Evolutionary conservation across 2,888 invertebrate genomes (phyloP).

Genomic region (Drosophila aldrichi): DNA sequence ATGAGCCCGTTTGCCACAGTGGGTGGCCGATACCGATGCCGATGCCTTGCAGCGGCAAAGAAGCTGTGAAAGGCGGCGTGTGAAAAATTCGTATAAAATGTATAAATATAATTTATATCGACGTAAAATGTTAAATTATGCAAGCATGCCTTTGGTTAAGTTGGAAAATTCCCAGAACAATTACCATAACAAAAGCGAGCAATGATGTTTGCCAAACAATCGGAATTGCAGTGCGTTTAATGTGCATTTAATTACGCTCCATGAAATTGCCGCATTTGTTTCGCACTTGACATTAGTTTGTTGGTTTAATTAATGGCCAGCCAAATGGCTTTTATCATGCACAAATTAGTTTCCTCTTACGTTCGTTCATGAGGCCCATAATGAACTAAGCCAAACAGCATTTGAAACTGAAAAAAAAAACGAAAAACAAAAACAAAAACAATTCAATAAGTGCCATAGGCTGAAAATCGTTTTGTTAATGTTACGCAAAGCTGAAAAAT

Average conservation of each 20-base stretch:
- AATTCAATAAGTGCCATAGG: conserved; percentile 39
- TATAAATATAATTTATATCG: conserved; percentile 17
- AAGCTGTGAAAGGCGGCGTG: conserved; percentile 34
- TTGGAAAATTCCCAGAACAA: neutral
- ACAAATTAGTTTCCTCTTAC: conserved; percentile 47
- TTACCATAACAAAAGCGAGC: conserved; percentile 3
- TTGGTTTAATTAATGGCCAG: conserved; percentile 51
- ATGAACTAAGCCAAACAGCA: conserved; percentile 24
- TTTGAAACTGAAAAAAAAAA: conserved; percentile 10
- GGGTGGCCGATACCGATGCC: too few relatives aligned
- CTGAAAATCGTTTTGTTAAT: conserved; percentile 31
- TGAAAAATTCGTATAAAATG: conserved; percentile 17
- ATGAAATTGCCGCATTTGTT: conserved; percentile 16
- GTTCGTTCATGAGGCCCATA: conserved; percentile 20
- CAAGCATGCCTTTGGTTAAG: neutral
- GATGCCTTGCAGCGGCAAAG: conserved; percentile 12
- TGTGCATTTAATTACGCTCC: conserved; percentile 35
- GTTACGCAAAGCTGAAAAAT: conserved; percentile 22
- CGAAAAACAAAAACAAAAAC: conserved; percentile 4
- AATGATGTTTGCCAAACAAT: conserved; percentile 21
- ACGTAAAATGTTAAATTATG: conserved; percentile 9
- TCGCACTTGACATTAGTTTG: conserved; percentile 33
- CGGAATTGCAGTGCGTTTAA: conserved; percentile 16
- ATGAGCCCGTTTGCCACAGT: conserved; percentile 37
- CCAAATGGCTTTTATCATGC: conserved; percentile 57